Evolutionary conservation across 1,140 invertebrate species (phyloP), one percentile per base, ranked within the genome.

Genomic region (Cherax quadricarinatus): DNA sequence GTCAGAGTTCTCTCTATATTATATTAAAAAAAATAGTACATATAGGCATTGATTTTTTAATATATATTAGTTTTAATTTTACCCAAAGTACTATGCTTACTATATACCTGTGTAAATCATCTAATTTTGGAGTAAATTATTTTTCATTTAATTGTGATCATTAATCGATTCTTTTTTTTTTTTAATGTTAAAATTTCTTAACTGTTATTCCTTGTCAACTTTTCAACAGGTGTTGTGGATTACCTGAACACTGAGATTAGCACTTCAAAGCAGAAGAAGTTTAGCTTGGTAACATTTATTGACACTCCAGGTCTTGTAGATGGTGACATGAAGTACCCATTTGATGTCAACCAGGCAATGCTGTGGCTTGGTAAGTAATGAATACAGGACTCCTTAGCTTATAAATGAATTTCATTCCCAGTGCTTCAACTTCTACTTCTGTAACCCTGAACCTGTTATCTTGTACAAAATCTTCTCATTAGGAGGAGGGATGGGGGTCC

Each of bases 311-410:
- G 96, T 12, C 94, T 97, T 14, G 96, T 96, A 4, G 96, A 97
- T 95, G 96, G 96, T 4, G 96, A 96, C 93, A 96, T 96, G 96
- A 96, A 96, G 91, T 97, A 97, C 95, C 96, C 96, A 10, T 97
- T 96, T 95, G 96, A 96, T 95, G 96, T 97, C 12, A 96, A 96
- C 94, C 95, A 96, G 93, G 94, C 96, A 24, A 96, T 97, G 81
- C 94, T 95, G 5, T 96, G 96, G 96, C 94, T 97, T 62, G 96
- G 93, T 93, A 70, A 80, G 93, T 86, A 48, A 73, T 92, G 53
- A 57, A 10, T 57, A 57, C 14, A 57, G 30, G 30, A 2, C 30
- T 41, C 30, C 30, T 41, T 41, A 41, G 30, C 30, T 41, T 41
- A 41, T 49, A 18, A 16, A 41, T 53, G 10, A 24, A 57, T 83